A percentile compares a stretch with the other conserved stretches of the same genome.
Conservation (phyloP, 2,113 vertebrate species). For the Ammodytes dubius region DNA sequence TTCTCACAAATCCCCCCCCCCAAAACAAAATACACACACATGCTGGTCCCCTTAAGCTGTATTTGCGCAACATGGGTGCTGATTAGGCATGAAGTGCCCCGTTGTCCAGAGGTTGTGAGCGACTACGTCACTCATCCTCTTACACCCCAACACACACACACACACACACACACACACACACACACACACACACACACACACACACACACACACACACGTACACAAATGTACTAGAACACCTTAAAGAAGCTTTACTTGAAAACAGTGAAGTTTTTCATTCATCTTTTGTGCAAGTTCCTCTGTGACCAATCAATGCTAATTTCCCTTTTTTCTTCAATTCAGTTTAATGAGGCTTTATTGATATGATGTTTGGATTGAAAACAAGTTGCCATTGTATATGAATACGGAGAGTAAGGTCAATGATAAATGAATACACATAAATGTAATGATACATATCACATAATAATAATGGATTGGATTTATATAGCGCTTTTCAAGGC, state of each 20-base stretch:
- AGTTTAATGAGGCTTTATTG: constrained; percentile 9
- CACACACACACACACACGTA: constrained; percentile 28
- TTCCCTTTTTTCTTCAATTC: neutral
- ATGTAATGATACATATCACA: neutral
- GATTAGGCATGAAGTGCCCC: constrained; percentile 69
- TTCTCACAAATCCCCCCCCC: constrained; percentile 54
- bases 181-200: too few species aligned
- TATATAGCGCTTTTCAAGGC: too few species aligned
- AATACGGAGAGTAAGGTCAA: neutral
- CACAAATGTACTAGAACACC: constrained; percentile 22
- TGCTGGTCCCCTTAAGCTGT: neutral
- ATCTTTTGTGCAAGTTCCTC: constrained; percentile 7
- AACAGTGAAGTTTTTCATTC: constrained; percentile 49
- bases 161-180: constrained; percentile 19
- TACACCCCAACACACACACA: constrained; percentile 4
- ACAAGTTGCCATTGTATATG: neutral
- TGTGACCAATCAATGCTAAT: neutral
- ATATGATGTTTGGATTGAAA: constrained; percentile 1
- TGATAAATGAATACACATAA: neutral
- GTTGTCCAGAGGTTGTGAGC: constrained; percentile 61
- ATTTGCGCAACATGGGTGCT: constrained; percentile 56
- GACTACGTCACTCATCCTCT: constrained; percentile 27
- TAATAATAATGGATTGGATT: too few species aligned
- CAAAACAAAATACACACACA: too few species aligned
- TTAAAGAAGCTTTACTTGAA: constrained; percentile 69